A percentile compares a stretch with the other conserved stretches of the same genome.
Conservation (phyloP, 1,140 invertebrate species). For the Hyposmocoma kahamanoa region DNA sequence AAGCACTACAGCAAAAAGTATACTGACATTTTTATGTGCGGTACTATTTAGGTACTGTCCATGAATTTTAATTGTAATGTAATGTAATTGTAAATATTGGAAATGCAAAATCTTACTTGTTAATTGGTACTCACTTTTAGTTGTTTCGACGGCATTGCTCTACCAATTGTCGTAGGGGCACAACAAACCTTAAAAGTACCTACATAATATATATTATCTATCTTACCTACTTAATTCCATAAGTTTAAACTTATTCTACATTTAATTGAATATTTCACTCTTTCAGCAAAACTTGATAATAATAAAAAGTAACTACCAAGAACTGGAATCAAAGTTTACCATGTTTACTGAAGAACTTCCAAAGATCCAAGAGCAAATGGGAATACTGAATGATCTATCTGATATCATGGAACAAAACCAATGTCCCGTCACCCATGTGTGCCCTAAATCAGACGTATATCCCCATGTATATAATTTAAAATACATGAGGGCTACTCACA, state of each 20-base stretch:
- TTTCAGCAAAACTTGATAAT: constrained; percentile 43
- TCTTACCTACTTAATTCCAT: neutral
- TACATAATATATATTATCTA: too few relatives aligned
- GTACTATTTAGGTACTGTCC: too few relatives aligned
- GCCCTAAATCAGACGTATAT: too few relatives aligned
- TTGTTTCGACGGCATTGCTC: too few relatives aligned
- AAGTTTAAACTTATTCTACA: neutral
- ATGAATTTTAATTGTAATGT: too few relatives aligned
- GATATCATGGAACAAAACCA: constrained; percentile 28
- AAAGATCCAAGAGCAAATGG: constrained; percentile 47
- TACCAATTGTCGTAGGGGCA: neutral
- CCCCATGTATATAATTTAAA: too few relatives aligned
- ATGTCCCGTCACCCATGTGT: too few relatives aligned
- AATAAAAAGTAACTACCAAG: constrained; percentile 36
- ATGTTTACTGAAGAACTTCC: constrained; percentile 45
- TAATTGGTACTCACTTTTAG: too few relatives aligned
- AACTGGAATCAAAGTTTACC: constrained; percentile 39
- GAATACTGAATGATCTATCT: constrained; percentile 42
- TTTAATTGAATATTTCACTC: constrained; percentile 6
- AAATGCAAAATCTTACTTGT: neutral
- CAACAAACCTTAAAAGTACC: neutral
- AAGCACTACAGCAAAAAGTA: too few relatives aligned
- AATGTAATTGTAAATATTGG: neutral
- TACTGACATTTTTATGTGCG: too few relatives aligned
- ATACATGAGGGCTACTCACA: too few relatives aligned